phyloP scores from a whole-genome alignment of 1,140 invertebrate genomes.

The Goniozus legneri region DNA sequence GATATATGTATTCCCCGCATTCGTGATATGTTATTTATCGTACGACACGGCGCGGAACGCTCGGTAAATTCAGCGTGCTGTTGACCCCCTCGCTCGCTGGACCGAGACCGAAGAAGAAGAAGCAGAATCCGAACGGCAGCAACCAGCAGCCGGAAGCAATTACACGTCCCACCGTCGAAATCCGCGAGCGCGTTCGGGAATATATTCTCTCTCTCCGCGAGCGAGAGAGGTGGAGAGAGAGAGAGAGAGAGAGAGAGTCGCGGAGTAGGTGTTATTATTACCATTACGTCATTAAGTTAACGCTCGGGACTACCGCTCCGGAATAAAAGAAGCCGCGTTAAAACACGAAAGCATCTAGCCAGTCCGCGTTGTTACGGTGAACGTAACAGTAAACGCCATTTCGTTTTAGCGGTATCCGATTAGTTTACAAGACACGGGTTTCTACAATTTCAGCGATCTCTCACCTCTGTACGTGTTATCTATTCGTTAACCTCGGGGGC shows the following conservation, averaged over 20 bases:
- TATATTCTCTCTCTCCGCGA: not conserved
- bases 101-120: slow-evolving; percentile 37
- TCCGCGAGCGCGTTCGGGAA: slow-evolving; percentile 3
- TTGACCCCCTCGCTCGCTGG: slow-evolving; percentile 46
- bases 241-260: too few species aligned
- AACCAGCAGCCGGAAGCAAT: slow-evolving; percentile 31
- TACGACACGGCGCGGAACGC: slow-evolving; percentile 20
- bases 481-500: too few species aligned
- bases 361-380: too few species aligned
- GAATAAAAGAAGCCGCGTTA: too few species aligned
- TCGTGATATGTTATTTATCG: slow-evolving; percentile 38
- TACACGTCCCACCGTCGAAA: slow-evolving; percentile 24
- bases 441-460: too few species aligned
- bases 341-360: too few species aligned
- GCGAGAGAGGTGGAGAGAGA: too few species aligned
- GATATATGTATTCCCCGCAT: slow-evolving; percentile 26
- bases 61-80: slow-evolving; percentile 44
- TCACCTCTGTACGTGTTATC: too few species aligned
- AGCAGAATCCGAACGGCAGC: slow-evolving; percentile 13
- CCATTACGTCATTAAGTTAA: slow-evolving; percentile 21
- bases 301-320: not conserved
- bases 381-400: too few species aligned
- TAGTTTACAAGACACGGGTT: too few species aligned
- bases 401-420: too few species aligned
- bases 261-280: slow-evolving; percentile 6